Evolutionary conservation across 2,888 invertebrate species (phyloP).

Genomic region (Drosophila peninsularis): DNA sequence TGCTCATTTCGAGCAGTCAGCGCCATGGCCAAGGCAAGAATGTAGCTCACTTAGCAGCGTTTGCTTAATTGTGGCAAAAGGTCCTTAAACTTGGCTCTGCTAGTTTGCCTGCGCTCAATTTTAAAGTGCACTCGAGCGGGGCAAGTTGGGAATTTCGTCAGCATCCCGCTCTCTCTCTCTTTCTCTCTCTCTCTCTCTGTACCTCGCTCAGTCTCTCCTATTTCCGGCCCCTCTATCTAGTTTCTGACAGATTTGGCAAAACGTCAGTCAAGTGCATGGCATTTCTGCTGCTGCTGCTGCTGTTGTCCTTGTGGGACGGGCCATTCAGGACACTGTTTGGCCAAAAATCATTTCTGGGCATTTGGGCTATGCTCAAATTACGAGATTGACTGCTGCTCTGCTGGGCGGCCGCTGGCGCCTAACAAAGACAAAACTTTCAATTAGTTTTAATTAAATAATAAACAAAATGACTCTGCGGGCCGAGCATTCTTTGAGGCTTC

Average conservation of each 20-base stretch:
- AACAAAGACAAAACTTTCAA: conserved; percentile 59
- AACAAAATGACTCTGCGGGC: conserved; percentile 48
- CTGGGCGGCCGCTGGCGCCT: conserved; percentile 17
- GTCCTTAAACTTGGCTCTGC: conserved; percentile 56
- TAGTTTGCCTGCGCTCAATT: conserved; percentile 38
- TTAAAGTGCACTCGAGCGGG: conserved; percentile 34
- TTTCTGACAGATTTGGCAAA: conserved; percentile 54
- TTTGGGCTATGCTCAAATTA: conserved; percentile 55
- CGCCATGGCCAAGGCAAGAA: conserved; percentile 7
- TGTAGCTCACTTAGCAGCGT: conserved; percentile 49
- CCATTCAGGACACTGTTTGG: conserved; percentile 23
- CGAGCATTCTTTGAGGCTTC: conserved; percentile 55
- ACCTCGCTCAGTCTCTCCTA: neutral
- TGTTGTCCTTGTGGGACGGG: conserved; percentile 16
- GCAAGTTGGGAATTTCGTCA: conserved; percentile 12
- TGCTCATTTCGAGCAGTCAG: conserved; percentile 47
- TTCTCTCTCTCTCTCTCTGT: conserved; percentile 3
- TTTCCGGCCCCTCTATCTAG: conserved; percentile 30
- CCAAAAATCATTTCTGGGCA: conserved; percentile 40
- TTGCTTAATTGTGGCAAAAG: conserved; percentile 62
- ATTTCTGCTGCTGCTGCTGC: conserved; percentile 9
- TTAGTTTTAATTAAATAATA: conserved; percentile 77
- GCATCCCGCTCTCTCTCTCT: too few relatives aligned
- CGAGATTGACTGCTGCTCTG: conserved; percentile 64
- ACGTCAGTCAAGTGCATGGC: conserved; percentile 55